These are phyloP conservation scores for Hephaestus fuliginosus DNA, from an alignment of 2,797 vertebrate genomes.

Conservation along the genomic window DNA sequence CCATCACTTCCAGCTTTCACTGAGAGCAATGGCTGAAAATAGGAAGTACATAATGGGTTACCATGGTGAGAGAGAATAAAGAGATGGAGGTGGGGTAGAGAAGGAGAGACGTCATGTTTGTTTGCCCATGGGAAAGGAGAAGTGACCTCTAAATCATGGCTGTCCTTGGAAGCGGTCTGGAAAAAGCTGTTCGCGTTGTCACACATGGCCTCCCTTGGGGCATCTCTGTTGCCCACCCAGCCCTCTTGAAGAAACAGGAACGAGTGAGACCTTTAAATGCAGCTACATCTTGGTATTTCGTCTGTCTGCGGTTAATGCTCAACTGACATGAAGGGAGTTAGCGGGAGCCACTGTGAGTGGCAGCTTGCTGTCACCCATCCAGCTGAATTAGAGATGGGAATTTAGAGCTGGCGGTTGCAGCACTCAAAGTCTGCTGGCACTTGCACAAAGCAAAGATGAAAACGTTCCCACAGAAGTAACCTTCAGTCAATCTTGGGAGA, in stretches of 20 bases:
- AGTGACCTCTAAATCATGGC: constrained; percentile 64
- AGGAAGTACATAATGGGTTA: constrained; percentile 42
- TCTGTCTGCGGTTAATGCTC: constrained; percentile 38
- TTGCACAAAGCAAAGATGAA: constrained; percentile 35
- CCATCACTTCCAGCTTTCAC: constrained; percentile 21
- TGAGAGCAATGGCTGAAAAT: constrained; percentile 38
- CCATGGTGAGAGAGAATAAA: constrained; percentile 34
- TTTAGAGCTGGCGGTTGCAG: constrained; percentile 36
- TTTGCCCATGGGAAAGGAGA: constrained; percentile 36
- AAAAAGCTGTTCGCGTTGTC: constrained; percentile 46
- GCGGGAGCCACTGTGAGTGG: constrained; percentile 47
- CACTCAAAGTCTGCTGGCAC: constrained; percentile 47
- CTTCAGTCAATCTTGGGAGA: constrained; percentile 21
- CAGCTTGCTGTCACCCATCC: constrained; percentile 63
- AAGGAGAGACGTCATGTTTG: constrained; percentile 41
- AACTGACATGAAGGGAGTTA: constrained; percentile 29
- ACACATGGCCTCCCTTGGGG: constrained; percentile 36
- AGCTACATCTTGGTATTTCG: constrained; percentile 21
- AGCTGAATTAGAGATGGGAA: constrained; percentile 61
- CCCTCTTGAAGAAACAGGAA: constrained; percentile 26
- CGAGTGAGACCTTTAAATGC: constrained; percentile 28
- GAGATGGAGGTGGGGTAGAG: constrained; percentile 9
- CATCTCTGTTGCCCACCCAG: constrained; percentile 6
- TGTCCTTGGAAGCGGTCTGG: constrained; percentile 55
- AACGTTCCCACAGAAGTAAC: constrained; percentile 22